Conservation (phyloP, 2,797 vertebrate species). For the Acrocephalus scirpaceus region DNA sequence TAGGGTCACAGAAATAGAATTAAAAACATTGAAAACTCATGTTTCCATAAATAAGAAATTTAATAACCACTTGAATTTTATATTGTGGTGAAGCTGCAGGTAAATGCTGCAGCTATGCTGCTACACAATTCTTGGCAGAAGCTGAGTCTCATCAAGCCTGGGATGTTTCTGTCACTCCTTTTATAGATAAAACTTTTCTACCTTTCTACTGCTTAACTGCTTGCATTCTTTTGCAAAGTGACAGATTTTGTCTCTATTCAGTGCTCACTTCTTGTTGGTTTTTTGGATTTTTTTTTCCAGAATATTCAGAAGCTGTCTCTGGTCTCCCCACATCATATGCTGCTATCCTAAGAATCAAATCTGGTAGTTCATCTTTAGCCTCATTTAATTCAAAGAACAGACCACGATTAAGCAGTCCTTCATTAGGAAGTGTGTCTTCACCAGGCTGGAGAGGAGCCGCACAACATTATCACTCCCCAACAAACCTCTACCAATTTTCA, state of each 20-base stretch:
- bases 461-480: conserved; percentile 80
- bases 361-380: conserved; percentile 82
- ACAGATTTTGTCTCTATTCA: background rate
- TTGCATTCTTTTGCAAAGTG: background rate
- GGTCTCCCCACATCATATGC: conserved; percentile 86
- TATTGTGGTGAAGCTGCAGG: background rate
- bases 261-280: background rate
- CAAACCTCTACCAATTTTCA: conserved; percentile 83
- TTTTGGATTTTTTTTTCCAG: conserved; percentile 63
- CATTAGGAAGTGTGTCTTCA: conserved; percentile 67
- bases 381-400: conserved; percentile 80
- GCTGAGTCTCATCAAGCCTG: background rate
- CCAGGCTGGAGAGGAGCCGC: conserved; percentile 82
- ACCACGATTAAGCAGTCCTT: conserved; percentile 78
- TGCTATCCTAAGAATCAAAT: conserved; percentile 88
- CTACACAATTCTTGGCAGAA: background rate
- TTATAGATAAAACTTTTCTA: background rate
- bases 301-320: conserved; percentile 82
- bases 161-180: background rate
- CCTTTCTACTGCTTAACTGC: background rate
- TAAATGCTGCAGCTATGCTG: background rate
- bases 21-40: background rate
- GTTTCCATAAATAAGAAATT: background rate
- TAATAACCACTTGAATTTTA: background rate
- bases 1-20: background rate